Base-by-base conservation (phyloP, 2,797 vertebrate genomes). In the Tenualosa ilisha region DNA sequence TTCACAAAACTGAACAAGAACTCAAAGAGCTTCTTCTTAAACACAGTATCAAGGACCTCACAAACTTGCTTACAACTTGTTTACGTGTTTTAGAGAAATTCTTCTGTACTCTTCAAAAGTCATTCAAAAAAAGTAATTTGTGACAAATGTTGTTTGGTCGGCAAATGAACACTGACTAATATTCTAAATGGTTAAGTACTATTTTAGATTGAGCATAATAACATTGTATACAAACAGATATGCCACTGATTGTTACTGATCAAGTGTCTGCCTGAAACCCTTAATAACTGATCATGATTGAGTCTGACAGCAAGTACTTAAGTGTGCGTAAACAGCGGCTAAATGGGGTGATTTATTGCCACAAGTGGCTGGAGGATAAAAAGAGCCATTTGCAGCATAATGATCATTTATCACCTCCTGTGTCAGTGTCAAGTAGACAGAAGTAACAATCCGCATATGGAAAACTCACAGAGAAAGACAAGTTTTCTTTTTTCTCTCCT, bases 231-330 rank as follows among this genome's bases (percentile, higher is more conserved):
- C 72, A 88, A 89, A 84, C 17, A 6, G 86, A 86, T 50, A 81
- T 43, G 6, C 50, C 12, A 83, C 87, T 86, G 83, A 31, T 84
- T 86, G 90, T 75, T 84, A 63, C 40, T 85, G 93, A 91, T 93
- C 93, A 92, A 90, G 91, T 88, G 90, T 91, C 91, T 79, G 49
- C 86, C 81, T 31, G 85, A 90, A 91, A 90, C 89, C 85, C 85
- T 86, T 92, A 91, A 89, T 87, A 72, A 90, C 85, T 89, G 90
- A 92, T 89, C 89, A 90, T 91, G 84, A 91, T 88, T 89, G 89
- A 91, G 91, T 91, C 91, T 91, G 93, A 94, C 91, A 95, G 94
- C 91, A 92, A 91, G 90, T 93, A 92, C 91, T 94, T 93, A 93
- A 93, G 81, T 31, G 91, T 84, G 89, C 85, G 88, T 91, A 93